A percentile compares a stretch with the other conserved stretches of the same genome.
These are phyloP conservation scores for Microctenopoma lineatum DNA, from an alignment of 2,797 vertebrate genomes.

Conservation along the genomic window DNA sequence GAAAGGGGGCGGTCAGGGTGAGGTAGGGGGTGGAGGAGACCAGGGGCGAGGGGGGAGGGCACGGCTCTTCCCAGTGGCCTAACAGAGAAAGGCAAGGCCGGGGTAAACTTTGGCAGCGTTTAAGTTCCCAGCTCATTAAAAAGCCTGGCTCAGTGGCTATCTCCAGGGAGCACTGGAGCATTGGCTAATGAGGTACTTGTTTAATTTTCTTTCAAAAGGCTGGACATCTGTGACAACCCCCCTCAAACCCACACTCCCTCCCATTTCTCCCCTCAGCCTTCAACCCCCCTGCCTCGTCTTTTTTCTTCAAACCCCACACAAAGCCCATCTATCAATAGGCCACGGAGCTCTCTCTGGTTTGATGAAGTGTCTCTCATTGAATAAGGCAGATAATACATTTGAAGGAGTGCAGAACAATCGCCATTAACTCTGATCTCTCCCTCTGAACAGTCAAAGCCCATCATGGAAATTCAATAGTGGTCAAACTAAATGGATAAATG, in stretches of 20 bases:
- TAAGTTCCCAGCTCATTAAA: conserved; percentile 99
- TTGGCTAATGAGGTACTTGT: conserved; percentile 99
- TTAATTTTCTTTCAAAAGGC: conserved; percentile 99
- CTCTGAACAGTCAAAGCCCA: conserved; percentile 92
- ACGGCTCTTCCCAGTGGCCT: conserved; percentile 89
- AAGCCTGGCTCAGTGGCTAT: conserved; percentile 96
- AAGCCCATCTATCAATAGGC: conserved; percentile 97
- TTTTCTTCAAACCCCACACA: conserved; percentile 91
- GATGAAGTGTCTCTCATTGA: conserved; percentile 99
- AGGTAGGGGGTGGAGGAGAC: conserved; percentile 51
- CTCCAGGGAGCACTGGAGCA: conserved; percentile 99
- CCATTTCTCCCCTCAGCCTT: conserved; percentile 67
- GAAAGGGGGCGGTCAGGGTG: conserved; percentile 69
- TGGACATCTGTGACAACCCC: conserved; percentile 99
- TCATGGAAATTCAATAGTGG: conserved; percentile 99
- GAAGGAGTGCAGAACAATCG: conserved; percentile 96
- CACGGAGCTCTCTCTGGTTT: conserved; percentile 94
- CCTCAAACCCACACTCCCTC: conserved; percentile 59
- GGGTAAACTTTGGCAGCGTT: conserved; percentile 98
- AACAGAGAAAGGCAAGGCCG: conserved; percentile 92
- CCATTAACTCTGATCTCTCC: conserved; percentile 97
- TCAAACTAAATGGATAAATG: conserved; percentile 99
- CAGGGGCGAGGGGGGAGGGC: conserved; percentile 74
- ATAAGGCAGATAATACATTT: conserved; percentile 99
- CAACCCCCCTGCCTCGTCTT: conserved; percentile 72